Percentiles rank a stretch among this genome's conserved stretches.
phyloP scores from a whole-genome alignment of 2,888 invertebrate genomes.

The Trimorus sp. region DNA sequence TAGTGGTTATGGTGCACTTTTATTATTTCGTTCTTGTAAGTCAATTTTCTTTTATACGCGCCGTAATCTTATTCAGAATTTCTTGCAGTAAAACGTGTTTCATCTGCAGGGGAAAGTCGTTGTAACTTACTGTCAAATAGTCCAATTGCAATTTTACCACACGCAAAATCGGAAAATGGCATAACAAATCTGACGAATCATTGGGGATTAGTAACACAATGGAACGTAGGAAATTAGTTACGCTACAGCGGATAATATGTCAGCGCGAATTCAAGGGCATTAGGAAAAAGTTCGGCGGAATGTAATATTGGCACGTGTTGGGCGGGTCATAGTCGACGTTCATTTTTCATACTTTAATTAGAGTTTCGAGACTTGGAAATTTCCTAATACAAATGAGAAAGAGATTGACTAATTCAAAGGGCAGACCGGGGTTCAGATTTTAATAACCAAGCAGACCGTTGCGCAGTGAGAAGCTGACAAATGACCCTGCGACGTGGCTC shows the following conservation, averaged over 20 bases:
- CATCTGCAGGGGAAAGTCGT: no score
- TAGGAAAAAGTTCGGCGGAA: slow-evolving; percentile 29
- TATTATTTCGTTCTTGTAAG: no score
- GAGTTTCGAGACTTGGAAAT: slow-evolving; percentile 49
- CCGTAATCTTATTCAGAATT: no score
- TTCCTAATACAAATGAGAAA: slow-evolving; percentile 59
- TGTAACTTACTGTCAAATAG: no score
- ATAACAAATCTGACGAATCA: no score
- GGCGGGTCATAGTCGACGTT: slow-evolving; percentile 5
- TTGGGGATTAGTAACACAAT: no score
- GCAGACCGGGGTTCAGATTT: slow-evolving; percentile 68
- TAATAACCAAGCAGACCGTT: slow-evolving; percentile 73
- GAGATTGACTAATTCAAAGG: slow-evolving; percentile 61
- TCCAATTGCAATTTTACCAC: no score
- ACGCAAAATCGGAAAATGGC: no score
- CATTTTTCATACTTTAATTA: slow-evolving; percentile 55
- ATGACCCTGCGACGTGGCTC: slow-evolving; percentile 72
- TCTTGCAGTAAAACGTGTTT: no score
- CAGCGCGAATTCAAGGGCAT: slow-evolving; percentile 3
- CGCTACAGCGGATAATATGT: neutral
- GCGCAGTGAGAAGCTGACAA: slow-evolving; percentile 74
- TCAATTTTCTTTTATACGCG: no score
- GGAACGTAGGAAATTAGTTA: neutral
- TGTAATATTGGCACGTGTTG: slow-evolving; percentile 38
- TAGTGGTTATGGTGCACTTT: no score